Percentiles rank a stretch among this genome's conserved stretches.
Evolutionary conservation across 2,797 vertebrate species (phyloP).

Genomic region (Neosilurus mollespiculum): DNA sequence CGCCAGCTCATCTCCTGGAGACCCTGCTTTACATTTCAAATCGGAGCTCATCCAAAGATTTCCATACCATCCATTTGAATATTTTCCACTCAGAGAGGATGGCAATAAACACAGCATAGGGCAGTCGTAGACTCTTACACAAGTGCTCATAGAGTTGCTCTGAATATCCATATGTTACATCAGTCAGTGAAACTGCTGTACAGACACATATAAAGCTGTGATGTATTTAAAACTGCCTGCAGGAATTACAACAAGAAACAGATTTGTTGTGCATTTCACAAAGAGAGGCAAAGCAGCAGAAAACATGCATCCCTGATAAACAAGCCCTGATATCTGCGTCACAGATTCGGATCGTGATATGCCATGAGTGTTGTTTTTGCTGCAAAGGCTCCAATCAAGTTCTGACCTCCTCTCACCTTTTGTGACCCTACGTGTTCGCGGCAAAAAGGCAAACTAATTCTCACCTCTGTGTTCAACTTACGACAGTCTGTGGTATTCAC

Average conservation of each 20-base stretch:
- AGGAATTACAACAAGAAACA: not conserved
- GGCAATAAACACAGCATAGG: slow-evolving; percentile 47
- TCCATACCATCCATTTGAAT: slow-evolving; percentile 81
- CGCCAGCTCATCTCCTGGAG: slow-evolving; percentile 62
- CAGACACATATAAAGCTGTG: not conserved
- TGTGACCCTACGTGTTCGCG: slow-evolving; percentile 3
- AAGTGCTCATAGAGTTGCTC: slow-evolving; percentile 20
- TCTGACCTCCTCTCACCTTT: slow-evolving; percentile 6
- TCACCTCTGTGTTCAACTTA: slow-evolving; percentile 12
- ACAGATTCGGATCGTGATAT: not conserved
- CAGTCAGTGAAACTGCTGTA: not conserved
- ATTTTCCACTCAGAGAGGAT: slow-evolving; percentile 74
- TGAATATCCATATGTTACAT: slow-evolving; percentile 3
- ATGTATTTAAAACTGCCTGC: not conserved
- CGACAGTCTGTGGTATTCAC: not conserved
- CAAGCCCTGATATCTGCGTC: not conserved
- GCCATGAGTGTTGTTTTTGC: not conserved
- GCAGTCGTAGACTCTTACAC: slow-evolving; percentile 16
- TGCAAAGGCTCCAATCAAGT: not conserved
- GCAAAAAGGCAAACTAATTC: slow-evolving; percentile 26
- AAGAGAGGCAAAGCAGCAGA: not conserved
- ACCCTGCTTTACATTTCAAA: slow-evolving; percentile 81
- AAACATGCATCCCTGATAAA: not conserved
- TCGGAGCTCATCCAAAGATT: slow-evolving; percentile 75
- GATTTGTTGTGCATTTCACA: not conserved